Evolutionary conservation across 2,888 invertebrate species (phyloP).

Genomic region (Cerceris ruficornis): DNA sequence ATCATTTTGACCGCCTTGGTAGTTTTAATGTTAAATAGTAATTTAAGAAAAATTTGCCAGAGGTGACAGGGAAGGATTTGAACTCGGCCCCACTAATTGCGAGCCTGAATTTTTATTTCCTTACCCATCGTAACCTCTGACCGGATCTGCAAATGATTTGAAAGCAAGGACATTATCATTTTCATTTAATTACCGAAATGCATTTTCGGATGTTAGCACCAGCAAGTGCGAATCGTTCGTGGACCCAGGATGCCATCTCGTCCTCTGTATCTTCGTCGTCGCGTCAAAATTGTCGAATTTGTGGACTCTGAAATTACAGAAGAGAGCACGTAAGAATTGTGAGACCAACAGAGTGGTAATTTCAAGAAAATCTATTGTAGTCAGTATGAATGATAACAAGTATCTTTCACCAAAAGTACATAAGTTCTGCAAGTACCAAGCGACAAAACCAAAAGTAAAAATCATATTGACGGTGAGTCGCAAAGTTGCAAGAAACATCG

Average conservation of each 20-base stretch:
- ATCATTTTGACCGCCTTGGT: too few relatives aligned
- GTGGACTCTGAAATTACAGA: slow-evolving; percentile 84
- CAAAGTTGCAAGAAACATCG: background rate
- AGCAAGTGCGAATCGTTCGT: slow-evolving; percentile 88
- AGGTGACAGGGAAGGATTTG: too few relatives aligned
- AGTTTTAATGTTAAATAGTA: too few relatives aligned
- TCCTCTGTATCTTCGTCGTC: slow-evolving; percentile 88
- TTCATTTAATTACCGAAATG: slow-evolving; percentile 86
- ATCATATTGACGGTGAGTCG: background rate
- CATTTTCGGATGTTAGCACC: slow-evolving; percentile 93
- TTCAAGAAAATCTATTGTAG: too few relatives aligned
- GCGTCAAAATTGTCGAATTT: slow-evolving; percentile 86
- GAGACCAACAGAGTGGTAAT: background rate
- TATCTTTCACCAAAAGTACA: too few relatives aligned
- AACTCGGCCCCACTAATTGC: too few relatives aligned
- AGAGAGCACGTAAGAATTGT: background rate
- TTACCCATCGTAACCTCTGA: too few relatives aligned
- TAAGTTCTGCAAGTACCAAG: background rate
- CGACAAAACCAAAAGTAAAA: background rate
- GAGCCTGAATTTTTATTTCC: too few relatives aligned
- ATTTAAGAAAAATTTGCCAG: too few relatives aligned
- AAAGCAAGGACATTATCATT: background rate
- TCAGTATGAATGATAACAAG: too few relatives aligned
- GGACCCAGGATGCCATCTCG: slow-evolving; percentile 94
- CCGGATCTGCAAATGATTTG: background rate